Evolutionary conservation across 2,888 invertebrate species (phyloP).

Genomic region (Heliconius cydno): DNA sequence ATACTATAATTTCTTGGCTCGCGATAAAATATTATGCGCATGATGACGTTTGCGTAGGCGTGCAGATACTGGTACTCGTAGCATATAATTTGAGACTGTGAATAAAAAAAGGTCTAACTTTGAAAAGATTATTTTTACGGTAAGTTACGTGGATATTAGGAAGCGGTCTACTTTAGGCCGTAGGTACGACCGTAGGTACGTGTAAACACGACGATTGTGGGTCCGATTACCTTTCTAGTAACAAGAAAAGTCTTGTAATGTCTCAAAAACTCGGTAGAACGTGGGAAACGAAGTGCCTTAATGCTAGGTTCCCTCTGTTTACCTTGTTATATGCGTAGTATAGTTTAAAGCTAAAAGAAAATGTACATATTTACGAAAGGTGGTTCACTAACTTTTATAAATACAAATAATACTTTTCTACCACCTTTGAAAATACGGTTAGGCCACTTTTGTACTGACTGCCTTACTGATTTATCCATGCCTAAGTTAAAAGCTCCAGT

Average conservation of each 20-base stretch:
- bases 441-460: not conserved
- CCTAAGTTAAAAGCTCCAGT: conserved; percentile 10
- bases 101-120: not conserved
- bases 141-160: not conserved
- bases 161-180: too few species aligned
- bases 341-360: not conserved
- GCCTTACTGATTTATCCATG: not conserved
- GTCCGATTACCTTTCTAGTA: too few species aligned
- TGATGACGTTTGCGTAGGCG: conserved; percentile 24
- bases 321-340: not conserved
- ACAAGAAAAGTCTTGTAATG: not conserved
- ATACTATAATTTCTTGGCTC: not conserved
- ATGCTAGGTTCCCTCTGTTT: not conserved
- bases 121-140: not conserved
- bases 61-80: not conserved
- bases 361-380: not conserved
- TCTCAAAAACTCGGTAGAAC: not conserved
- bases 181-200: too few species aligned
- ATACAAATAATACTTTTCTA: not conserved
- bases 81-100: conserved; percentile 2
- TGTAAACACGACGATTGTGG: too few species aligned
- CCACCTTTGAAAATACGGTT: not conserved
- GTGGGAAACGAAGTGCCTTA: not conserved
- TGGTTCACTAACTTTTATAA: not conserved
- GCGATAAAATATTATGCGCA: conserved; percentile 7